Base-by-base conservation (phyloP, 2,888 invertebrate genomes). In the Acleris literana region DNA sequence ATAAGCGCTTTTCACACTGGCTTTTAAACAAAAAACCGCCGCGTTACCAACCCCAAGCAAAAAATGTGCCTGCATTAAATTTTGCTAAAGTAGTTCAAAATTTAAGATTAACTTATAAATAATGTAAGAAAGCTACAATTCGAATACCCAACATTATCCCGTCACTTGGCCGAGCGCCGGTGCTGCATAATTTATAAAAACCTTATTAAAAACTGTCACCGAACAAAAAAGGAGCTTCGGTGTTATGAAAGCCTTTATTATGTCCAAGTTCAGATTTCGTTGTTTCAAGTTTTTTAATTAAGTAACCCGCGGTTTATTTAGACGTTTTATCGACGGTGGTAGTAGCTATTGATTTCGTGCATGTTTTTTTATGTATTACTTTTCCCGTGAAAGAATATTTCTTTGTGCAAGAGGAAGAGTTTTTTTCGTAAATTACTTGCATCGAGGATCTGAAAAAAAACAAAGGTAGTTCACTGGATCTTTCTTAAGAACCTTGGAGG, bases 151-250 rank as follows among this genome's bases (percentile, higher is more conserved):
- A 66, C 52, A 66, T 62, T 57, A 66, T 65, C 56, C 33, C 64
- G 77, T 81, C 81, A 82, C 79, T 78, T 73, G 74, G 74, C 20
- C 11, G 76, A 77, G 78, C 71, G 68, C 69, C 74, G 75, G 74
- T 70, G 76, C 77, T 82, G 86, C 86, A 87, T 89, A 88, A 87
- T 87, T 88, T 86, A 88, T 87, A 83, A 86, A 85, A 85, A 85
- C 85, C 85, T 86, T 88, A 87, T 87, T 88, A 87, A 87, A 87
- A 87, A 88, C 82, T 87, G 86, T 86, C 85, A 82, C 83, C 78
- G 80, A 78, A 84, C 79, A 81, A 84, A 83, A 84, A 81, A 78
- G 75, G 76, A 75, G 76, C 73, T 73, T 73, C 79, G 78, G 81
- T 81, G 82, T 66, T 66, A 66, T 66, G 66, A 66, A 66, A 83